These are phyloP conservation scores for Holothuria scabra DNA, from an alignment of 53 echinoderm and acorn worm genomes.

Conservation along the genomic window DNA sequence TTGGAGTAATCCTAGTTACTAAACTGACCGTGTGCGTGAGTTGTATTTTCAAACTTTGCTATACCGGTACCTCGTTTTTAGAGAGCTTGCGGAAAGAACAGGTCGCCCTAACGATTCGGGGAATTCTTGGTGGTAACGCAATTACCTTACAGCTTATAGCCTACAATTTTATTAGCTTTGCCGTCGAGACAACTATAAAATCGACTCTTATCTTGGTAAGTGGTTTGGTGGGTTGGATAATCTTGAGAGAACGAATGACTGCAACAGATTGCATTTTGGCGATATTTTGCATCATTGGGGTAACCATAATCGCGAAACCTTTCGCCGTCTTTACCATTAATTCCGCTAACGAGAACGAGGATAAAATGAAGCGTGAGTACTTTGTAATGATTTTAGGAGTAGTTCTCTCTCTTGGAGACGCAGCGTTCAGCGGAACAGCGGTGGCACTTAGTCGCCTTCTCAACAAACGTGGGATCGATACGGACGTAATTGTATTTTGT, in stretches of 20 bases:
- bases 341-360: too few species aligned
- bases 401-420: constrained; percentile 2
- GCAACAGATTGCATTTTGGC: neutral
- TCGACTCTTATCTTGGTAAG: constrained; percentile 20
- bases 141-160: constrained; percentile 20
- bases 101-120: neutral
- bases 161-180: constrained; percentile 9
- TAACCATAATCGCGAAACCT: constrained; percentile 15
- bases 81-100: neutral
- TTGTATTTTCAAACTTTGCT: neutral
- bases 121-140: constrained; percentile 1
- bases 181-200: constrained; percentile 31
- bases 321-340: neutral
- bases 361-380: neutral
- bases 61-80: neutral
- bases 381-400: neutral
- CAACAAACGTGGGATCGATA: neutral
- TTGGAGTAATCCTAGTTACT: constrained; percentile 4
- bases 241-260: constrained; percentile 25
- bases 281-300: constrained; percentile 4
- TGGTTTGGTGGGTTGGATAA: constrained; percentile 24
- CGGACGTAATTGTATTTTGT: constrained; percentile 23
- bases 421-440: neutral
- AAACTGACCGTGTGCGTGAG: neutral
- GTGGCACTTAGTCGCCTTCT: constrained; percentile 22